Base-by-base conservation (phyloP, 2,113 vertebrate species). In the Orcinus orca region DNA sequence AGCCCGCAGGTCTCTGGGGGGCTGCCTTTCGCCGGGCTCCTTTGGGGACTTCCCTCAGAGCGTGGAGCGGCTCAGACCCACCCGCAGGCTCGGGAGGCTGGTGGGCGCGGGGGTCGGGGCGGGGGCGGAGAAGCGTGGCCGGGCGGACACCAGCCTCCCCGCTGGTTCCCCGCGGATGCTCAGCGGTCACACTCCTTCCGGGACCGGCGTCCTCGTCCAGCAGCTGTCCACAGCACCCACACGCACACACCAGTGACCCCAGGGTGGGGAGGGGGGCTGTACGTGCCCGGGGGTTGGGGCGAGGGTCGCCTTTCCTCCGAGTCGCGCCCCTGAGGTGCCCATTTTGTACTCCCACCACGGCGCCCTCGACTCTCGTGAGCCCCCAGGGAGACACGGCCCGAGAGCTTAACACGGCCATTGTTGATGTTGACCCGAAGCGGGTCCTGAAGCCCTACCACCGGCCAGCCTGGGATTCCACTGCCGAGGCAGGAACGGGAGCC, bases 381-480 rank as follows among this genome's bases (percentile, higher is more conserved):
- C 18, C 8, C 60, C 68, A 60, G n/a, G 79, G 82, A 96, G 53
- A 88, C 92, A 1, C 41, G 80, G 89, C 65, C 81, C 0, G 2
- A 47, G 71, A 62, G 13, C 50, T 29, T 12, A 11, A 68, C 60
- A 50, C 0, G 11, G 63, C 38, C 55, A 12, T 4, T 17, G 53
- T 17, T 53, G 53, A 53, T 23, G 18, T 3, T 44, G 14, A 31
- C 33, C 60, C n/a, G 2, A 29, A 15, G 11, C 5, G 10, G 38
- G 15, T 21, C 23, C 62, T 5, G 33, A 60, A 44, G 0, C 21
- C 36, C 71, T 20, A 14, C 62, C 11, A 0, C 8, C 20, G 0
- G 17, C 9, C 1, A 1, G 33, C 5, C 1, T 0, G 8, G 5
- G 21, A 18, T 9, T 10, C 2, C 18, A 8, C 2, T 3, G 47